These are phyloP conservation scores for Drosophila virilis DNA, from an alignment of 1,140 invertebrate genomes.

Conservation along the genomic window DNA sequence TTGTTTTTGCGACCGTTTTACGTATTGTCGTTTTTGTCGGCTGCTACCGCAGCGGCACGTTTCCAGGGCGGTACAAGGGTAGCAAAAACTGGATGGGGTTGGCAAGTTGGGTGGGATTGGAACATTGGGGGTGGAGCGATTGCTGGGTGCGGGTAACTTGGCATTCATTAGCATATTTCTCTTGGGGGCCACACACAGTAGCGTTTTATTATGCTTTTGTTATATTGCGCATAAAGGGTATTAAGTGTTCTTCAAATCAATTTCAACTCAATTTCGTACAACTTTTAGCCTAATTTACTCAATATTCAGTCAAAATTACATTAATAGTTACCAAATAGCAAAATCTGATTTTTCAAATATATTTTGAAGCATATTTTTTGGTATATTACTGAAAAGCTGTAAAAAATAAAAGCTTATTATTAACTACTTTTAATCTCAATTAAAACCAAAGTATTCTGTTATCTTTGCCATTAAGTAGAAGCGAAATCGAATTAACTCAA, in stretches of 20 bases:
- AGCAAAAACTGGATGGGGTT: conserved; percentile 9
- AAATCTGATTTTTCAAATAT: neutral
- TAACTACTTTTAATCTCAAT: no score
- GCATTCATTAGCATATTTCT: conserved; percentile 82
- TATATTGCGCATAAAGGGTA: conserved; percentile 67
- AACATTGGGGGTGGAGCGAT: neutral
- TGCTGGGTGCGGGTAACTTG: conserved; percentile 36
- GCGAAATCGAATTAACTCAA: no score
- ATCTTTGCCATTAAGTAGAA: no score
- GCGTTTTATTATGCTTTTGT: conserved; percentile 74
- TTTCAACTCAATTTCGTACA: conserved; percentile 49
- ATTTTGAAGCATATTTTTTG: no score
- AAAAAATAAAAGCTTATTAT: neutral
- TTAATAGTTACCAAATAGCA: neutral
- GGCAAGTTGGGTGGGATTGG: conserved; percentile 18
- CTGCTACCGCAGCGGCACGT: conserved; percentile 3
- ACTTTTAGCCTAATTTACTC: conserved; percentile 13
- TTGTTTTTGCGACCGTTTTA: conserved; percentile 57
- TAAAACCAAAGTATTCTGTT: no score
- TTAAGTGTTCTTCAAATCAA: conserved; percentile 65
- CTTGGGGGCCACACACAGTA: conserved; percentile 60
- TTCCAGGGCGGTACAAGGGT: neutral
- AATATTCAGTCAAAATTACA: neutral
- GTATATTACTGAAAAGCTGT: neutral
- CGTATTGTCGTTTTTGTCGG: conserved; percentile 34